Percentiles rank a stretch among this genome's conserved stretches.
Conservation (phyloP, 1,140 invertebrate genomes). For the Drosophila novamexicana region DNA sequence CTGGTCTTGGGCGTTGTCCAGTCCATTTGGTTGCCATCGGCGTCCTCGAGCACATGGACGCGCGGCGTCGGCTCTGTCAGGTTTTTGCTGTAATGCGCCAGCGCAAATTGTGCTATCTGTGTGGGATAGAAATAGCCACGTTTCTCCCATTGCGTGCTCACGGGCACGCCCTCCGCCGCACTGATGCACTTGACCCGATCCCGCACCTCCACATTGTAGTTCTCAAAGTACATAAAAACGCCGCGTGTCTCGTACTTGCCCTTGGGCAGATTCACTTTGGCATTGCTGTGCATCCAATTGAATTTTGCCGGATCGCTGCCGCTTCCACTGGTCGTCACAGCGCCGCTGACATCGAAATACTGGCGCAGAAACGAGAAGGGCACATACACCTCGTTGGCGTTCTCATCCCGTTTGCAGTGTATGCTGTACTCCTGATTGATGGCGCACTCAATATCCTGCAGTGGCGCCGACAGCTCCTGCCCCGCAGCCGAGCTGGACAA, state of each 20-base stretch:
- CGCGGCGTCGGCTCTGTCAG: constrained; percentile 91
- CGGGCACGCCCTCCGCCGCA: constrained; percentile 95
- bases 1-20: constrained; percentile 89
- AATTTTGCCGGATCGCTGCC: constrained; percentile 88
- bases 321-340: constrained; percentile 49
- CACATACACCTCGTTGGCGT: constrained; percentile 93
- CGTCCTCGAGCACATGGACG: constrained; percentile 89
- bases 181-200: constrained; percentile 98
- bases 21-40: constrained; percentile 87
- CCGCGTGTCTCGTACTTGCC: constrained; percentile 94
- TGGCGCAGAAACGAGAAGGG: constrained; percentile 97
- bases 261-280: constrained; percentile 95
- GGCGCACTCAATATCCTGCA: constrained; percentile 93
- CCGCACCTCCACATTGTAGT: constrained; percentile 97
- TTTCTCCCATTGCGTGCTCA: constrained; percentile 97
- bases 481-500: constrained; percentile 5
- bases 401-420: constrained; percentile 92
- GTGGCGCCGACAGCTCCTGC: constrained; percentile 25
- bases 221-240: constrained; percentile 98
- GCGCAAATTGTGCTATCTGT: constrained; percentile 98
- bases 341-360: constrained; percentile 94
- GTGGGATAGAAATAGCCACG: constrained; percentile 98
- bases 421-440: constrained; percentile 96
- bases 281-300: constrained; percentile 97
- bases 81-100: constrained; percentile 98